Evolutionary conservation across 2,797 vertebrate genomes (phyloP).

Genomic region (Hirundo rustica): DNA sequence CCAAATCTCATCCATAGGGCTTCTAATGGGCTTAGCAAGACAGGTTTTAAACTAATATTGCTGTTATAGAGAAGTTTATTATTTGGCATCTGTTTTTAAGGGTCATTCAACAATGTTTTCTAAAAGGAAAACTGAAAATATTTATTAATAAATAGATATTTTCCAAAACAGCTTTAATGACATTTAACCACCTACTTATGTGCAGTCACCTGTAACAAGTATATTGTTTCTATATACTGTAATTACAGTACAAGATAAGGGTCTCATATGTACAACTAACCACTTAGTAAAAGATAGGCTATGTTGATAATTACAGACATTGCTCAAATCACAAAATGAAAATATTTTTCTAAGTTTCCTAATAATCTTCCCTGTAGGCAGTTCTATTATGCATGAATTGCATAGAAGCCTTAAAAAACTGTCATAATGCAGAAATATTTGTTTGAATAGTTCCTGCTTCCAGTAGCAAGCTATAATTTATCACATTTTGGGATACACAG

Average conservation of each 20-base stretch:
- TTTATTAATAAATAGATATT: slow-evolving; percentile 22
- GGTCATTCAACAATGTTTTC: not conserved
- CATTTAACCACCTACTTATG: slow-evolving; percentile 9
- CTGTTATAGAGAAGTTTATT: not conserved
- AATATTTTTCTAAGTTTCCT: slow-evolving; percentile 41
- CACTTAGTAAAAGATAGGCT: slow-evolving; percentile 59
- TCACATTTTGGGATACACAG: not conserved
- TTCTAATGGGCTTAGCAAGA: not conserved
- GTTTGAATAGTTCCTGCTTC: slow-evolving; percentile 44
- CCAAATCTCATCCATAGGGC: not conserved
- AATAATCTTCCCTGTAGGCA: slow-evolving; percentile 44
- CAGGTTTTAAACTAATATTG: not conserved
- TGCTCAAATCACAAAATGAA: slow-evolving; percentile 46
- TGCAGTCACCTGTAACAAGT: not conserved
- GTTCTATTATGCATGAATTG: not conserved
- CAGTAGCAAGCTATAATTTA: slow-evolving; percentile 45
- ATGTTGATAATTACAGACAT: slow-evolving; percentile 53
- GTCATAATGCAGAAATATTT: slow-evolving; percentile 43
- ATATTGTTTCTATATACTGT: slow-evolving; percentile 40
- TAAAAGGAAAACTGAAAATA: slow-evolving; percentile 3
- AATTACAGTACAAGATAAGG: slow-evolving; percentile 57
- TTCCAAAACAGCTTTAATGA: not conserved
- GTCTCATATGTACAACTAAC: slow-evolving; percentile 18
- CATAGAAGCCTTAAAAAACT: slow-evolving; percentile 7
- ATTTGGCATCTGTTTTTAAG: not conserved